Evolutionary conservation across 1,140 invertebrate species (phyloP).

Genomic region (Drosophila arizonae): DNA sequence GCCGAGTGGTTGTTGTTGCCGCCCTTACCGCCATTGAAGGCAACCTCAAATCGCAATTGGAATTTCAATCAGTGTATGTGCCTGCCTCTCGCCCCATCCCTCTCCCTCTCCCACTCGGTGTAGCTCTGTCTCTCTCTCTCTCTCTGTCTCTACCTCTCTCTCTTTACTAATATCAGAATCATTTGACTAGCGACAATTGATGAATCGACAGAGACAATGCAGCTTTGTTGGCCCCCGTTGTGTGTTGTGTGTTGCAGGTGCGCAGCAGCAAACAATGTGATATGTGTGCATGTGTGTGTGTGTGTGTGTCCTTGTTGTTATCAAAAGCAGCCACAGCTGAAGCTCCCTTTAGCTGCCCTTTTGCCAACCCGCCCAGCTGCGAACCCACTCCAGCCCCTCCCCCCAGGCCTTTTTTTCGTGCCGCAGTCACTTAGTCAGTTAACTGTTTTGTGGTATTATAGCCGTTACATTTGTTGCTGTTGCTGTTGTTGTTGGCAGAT

Average conservation of each 20-base stretch:
- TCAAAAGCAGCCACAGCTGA: conserved; percentile 6
- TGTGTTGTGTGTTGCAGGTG: conserved; percentile 35
- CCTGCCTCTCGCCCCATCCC: not conserved
- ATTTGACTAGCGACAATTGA: conserved; percentile 29
- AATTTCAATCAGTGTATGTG: conserved; percentile 14
- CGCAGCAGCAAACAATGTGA: conserved; percentile 15
- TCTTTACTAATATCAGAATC: conserved; percentile 4
- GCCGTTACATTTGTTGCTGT: conserved; percentile 52
- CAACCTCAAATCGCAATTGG: conserved; percentile 26
- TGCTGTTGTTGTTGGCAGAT: conserved; percentile 53
- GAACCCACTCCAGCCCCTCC: no score
- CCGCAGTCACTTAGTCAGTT: conserved; percentile 65
- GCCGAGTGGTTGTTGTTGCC: conserved; percentile 31
- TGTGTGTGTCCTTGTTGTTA: conserved; percentile 4
- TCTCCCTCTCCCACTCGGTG: not conserved
- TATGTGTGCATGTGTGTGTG: not conserved
- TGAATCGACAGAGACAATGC: conserved; percentile 24
- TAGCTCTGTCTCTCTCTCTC: not conserved
- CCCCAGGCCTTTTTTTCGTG: not conserved
- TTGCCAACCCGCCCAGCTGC: no score
- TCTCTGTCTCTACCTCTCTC: not conserved
- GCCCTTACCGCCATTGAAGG: conserved; percentile 23
- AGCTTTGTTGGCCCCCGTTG: not conserved
- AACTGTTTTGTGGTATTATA: conserved; percentile 68
- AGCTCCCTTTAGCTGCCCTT: no score